phyloP scores from a whole-genome alignment of 2,797 vertebrate species.

The Cyclura pinguis region DNA sequence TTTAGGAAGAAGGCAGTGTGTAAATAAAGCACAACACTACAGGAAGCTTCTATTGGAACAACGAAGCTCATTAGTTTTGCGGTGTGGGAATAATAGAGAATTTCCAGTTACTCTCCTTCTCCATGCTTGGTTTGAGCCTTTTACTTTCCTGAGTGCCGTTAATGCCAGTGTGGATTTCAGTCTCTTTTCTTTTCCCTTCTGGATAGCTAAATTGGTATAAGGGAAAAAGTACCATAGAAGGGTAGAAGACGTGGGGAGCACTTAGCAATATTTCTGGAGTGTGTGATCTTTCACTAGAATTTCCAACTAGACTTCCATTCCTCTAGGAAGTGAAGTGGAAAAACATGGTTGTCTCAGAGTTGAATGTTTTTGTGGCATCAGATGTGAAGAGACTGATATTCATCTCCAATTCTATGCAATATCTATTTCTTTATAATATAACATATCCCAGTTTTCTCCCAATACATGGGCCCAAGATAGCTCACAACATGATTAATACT shows the following conservation, averaged over 20 bases:
- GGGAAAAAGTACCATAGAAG: background rate
- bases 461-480: too few species aligned
- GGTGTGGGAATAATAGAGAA: background rate
- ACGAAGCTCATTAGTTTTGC: background rate
- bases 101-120: background rate
- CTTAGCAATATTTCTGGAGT: background rate
- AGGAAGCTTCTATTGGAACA: background rate
- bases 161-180: background rate
- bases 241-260: background rate
- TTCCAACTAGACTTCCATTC: background rate
- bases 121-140: background rate
- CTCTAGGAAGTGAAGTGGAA: background rate
- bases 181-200: background rate
- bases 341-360: background rate
- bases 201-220: background rate
- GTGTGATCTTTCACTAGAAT: background rate
- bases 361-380: background rate
- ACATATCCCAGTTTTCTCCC: too few species aligned
- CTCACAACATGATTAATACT: too few species aligned
- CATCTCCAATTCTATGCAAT: background rate
- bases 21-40: too few species aligned
- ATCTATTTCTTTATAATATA: too few species aligned
- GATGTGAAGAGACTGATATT: background rate
- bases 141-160: background rate
- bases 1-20: too few species aligned